phyloP scores from a whole-genome alignment of 2,797 vertebrate genomes.

The Sternarchorhynchus goeldii region DNA sequence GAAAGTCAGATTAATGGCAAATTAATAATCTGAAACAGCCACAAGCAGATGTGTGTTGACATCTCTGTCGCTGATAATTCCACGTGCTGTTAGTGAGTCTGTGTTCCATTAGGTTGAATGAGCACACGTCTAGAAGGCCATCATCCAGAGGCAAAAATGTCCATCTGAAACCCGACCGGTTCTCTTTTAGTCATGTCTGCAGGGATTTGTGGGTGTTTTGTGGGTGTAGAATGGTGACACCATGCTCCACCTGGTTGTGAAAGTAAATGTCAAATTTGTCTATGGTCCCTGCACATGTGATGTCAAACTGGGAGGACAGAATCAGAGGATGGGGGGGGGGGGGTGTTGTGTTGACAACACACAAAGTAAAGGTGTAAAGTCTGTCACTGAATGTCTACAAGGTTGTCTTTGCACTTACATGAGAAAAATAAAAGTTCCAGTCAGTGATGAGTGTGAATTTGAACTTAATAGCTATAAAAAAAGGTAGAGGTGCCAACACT shows the following conservation, averaged over 20 bases:
- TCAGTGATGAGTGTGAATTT: too few species aligned
- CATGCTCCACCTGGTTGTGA: conserved; percentile 50
- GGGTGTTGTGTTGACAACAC: conserved; percentile 3
- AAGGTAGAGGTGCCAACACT: too few species aligned
- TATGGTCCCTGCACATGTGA: conserved; percentile 37
- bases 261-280: conserved; percentile 60
- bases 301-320: conserved; percentile 17
- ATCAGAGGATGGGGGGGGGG: conserved; percentile 13
- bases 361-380: conserved; percentile 3
- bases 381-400: conserved; percentile 1
- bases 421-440: too few species aligned
- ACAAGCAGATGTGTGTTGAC: too few species aligned
- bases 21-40: not conserved
- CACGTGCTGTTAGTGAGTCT: not conserved
- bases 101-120: not conserved
- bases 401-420: not conserved
- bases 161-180: conserved; percentile 20
- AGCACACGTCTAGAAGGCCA: not conserved
- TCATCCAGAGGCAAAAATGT: conserved; percentile 10
- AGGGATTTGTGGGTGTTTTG: conserved; percentile 8
- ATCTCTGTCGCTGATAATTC: not conserved
- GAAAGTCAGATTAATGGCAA: not conserved
- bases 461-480: too few species aligned
- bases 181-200: conserved; percentile 33
- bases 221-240: conserved; percentile 33